A percentile compares a stretch with the other conserved stretches of the same genome.
Evolutionary conservation across 2,888 invertebrate species (phyloP).

Genomic region (Heliconius hortense): DNA sequence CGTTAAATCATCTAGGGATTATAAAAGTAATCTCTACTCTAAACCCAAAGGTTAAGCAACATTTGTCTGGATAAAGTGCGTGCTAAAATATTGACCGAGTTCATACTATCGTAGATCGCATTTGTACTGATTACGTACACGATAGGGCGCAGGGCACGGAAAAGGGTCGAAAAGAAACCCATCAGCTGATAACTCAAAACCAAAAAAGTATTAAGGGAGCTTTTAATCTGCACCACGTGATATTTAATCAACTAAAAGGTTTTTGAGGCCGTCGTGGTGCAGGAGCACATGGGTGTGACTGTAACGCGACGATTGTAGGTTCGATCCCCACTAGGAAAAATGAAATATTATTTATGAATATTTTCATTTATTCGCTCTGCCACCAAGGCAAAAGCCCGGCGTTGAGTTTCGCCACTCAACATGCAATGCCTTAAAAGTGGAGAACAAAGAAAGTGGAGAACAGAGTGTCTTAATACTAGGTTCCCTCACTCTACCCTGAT

Average conservation of each 20-base stretch:
- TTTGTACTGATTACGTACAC: constrained; percentile 73
- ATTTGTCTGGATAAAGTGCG: constrained; percentile 75
- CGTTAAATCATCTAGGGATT: constrained; percentile 20
- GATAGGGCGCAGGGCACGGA: constrained; percentile 48
- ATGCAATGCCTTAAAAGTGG: too few species aligned
- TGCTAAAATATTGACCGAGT: constrained; percentile 75
- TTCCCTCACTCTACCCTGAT: too few species aligned
- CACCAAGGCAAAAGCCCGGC: too few species aligned
- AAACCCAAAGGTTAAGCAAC: constrained; percentile 58
- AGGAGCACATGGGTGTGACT: too few species aligned
- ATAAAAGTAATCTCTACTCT: constrained; percentile 31
- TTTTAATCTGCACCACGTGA: constrained; percentile 14
- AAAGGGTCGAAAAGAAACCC: constrained; percentile 54
- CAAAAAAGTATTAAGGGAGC: constrained; percentile 37
- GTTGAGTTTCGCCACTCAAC: too few species aligned
- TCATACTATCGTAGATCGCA: constrained; percentile 67
- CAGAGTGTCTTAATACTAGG: too few species aligned
- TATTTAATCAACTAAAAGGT: constrained; percentile 26
- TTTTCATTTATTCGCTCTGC: too few species aligned
- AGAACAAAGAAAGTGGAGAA: too few species aligned
- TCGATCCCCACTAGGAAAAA: too few species aligned
- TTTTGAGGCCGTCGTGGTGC: neutral
- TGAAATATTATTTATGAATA: too few species aligned
- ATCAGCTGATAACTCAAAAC: constrained; percentile 41
- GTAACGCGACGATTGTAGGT: too few species aligned